Base-by-base conservation (phyloP, 1,140 invertebrate genomes). In the Lucilia sericata region DNA sequence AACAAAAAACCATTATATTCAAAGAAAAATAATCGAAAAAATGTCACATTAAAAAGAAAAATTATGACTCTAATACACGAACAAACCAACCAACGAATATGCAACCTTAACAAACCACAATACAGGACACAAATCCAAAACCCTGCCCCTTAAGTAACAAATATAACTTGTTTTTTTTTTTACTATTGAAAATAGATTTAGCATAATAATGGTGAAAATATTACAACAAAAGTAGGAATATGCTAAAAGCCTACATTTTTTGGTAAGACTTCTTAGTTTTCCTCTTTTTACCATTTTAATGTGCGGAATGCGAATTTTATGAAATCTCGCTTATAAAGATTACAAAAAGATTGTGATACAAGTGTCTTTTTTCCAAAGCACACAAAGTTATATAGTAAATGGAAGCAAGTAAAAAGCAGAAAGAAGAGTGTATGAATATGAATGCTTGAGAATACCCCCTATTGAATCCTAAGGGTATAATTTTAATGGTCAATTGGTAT, bases 401-500 rank as follows among this genome's bases (percentile, higher is more conserved):
- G 25, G 25, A 30, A 30, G 3, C 25, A 30, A 2, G 25, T 30
- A 30, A 30, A 30, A 30, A 3, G 25, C 25, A 30, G 25, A 42
- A 36, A 78, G 55, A 60, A 14, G 51, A 17, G 13, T 60, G 51
- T 1, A 60, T 42, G 42, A 55, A 55, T 55, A 21, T 60, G 51
- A 14, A 60, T 60, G 51, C 12, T 17, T 25, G 76, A 30, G 25
- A 51, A 82, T 82, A 70, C 82, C 55, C 55, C 82, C 82, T 74
- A 82, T 60, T 60, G 82, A 80, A 80, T 82, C 82, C 82, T 82
- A 34, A 25, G 88, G 88, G 88, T 87, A 90, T 88, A 90, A 88
- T 90, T 90, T 90, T 88, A 88, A 90, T 90, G 88, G 88, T 90
- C 86, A 87, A 88, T 87, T 87, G 85, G 87, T 88, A 88, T 85